Base-by-base conservation (phyloP, 2,888 invertebrate genomes). In the Euspilapteryx auroguttella region DNA sequence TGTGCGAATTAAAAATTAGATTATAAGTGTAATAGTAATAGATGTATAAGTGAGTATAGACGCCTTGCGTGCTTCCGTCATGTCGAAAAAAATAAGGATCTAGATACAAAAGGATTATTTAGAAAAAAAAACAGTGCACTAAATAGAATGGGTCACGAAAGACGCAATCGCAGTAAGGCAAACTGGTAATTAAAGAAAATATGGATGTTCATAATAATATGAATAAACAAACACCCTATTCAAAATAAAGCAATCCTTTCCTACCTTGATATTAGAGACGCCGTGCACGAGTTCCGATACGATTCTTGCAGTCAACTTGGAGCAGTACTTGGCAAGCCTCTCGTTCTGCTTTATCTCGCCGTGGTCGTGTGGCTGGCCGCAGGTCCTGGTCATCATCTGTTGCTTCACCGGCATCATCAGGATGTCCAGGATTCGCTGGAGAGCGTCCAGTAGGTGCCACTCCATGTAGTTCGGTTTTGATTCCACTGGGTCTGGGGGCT, bases 401-500 rank as follows among this genome's bases (percentile, higher is more conserved):
- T 71, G 58, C 37, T 80, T 79, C 17, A 94, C 86, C 0, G 94
- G 94, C 31, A 85, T 80, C 15, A 89, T 80, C 14, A 92, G 88
- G 10, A 96, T 83, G 40, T 88, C 87, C 27, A 95, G 63, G 14
- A 96, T 65, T 27, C 86, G 82, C 23, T 93, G 89, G 9, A 95
- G 69, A 1, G 94, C 89, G 49, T 94, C 92, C 36, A 87, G 79
- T 39, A 92, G 85, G 9, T 83, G 80, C 81, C 86, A 86, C 21
- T 80, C 79, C 1, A 44, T 42, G 34, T 55, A 53, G 17, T 45
- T 49, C 2, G 44, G 30, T 25, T 52, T 56, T 2, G 33, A 34
- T 8, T 55, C 49, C 2, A 33, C 36, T 0, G 47, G 37, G 0
- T 56, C 59, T 5, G 44, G 42, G 3, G 33, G 37, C 66, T 66